Base-by-base conservation (phyloP, 1,140 invertebrate genomes). In the Lordiphosa collinella region DNA sequence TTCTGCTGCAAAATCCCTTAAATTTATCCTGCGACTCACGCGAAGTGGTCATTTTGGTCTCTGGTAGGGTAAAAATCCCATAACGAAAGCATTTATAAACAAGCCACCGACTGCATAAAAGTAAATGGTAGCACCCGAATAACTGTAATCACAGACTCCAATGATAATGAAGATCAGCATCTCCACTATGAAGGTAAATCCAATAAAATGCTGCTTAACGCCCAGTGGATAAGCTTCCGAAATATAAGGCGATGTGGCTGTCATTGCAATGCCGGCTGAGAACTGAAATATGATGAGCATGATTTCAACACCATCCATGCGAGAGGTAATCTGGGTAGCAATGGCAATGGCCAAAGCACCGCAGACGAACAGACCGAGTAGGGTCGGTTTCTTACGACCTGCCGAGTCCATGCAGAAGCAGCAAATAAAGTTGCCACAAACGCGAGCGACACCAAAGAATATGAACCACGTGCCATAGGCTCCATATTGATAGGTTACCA, bases 21-120 rank as follows among this genome's bases (percentile, higher is more conserved):
- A 86, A 86, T 25, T 65, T 70, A 0, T 41, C 16, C 18, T 75
- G 76, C 12, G 78, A 44, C n/a, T 86, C 74, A 0, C 67, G 74
- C 10, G 84, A 31, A 2, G 84, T 70, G 36, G 48, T 31, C 14
- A 31, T 0, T 13, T 37, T 63, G 1, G 85, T 87, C 56, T 87
- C 85, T 16, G 85, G 85, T 12, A 87, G 22, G 8, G 37, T 41
- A 7, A 54, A 22, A 72, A 37, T 3, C 50, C 67, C 4, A 64
- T 3, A 0, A 76, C 0, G 2, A 47, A 67, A 3, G 55, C 79
- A 0, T 56, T 10, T 3, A 79, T 0, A 1, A 36, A 84, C 10
- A 87, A 10, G n/a, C 6, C 49, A 3, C 65, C 84, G 34, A 86
- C 2, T 4, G 58, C 7, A 8, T 53, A 54, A 25, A 87, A 87